Evolutionary conservation across 1,140 invertebrate species (phyloP), one percentile per base, ranked within the genome.

Genomic region (Ephestia elutella): DNA sequence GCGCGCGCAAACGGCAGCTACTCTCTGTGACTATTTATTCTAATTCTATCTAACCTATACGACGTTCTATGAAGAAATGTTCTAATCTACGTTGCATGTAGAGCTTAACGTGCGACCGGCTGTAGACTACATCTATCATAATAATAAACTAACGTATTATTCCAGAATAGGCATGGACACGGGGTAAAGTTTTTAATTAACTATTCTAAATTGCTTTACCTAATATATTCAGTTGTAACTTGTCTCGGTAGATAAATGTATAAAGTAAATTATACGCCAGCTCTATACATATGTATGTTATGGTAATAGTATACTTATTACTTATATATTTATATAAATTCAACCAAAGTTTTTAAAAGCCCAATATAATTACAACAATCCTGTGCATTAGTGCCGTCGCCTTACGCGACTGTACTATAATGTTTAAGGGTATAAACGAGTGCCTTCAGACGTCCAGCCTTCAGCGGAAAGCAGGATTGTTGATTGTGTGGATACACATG

Each of bases 391-490:
- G 69, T 61, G 60, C 7, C 8, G 30, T 32, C 48, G 44, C 35
- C 21, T 44, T n/a, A 50, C 56, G 61, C 19, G 44, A 8, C 38
- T 20, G 13, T 49, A 77, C 67, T 64, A 75, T 80, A 70, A 70
- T 70, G 64, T 81, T 66, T 84, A 84, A 84, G 77, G 80, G 82
- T 86, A 77, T 79, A 75, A 86, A 86, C 85, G 79, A 87, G 85
- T 87, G 85, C 85, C 85, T 87, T 87, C 77, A 78, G 73, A 80
- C 79, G 80, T 87, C 85, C 82, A 86, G 85, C 85, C 82, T 87
- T 86, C 81, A 75, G 61, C 65, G 75, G 78, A 82, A 78, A 66
- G 79, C 83, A 72, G 80, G 80, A 81, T 83, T 80, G 77, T 81
- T 78, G 82, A 79, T 78, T 73, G 79, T 75, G 75, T 72, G 73